Percentiles rank a stretch among this genome's conserved stretches.
These are phyloP conservation scores for Stenodema calcarata DNA, from an alignment of 2,888 invertebrate genomes.

Conservation along the genomic window DNA sequence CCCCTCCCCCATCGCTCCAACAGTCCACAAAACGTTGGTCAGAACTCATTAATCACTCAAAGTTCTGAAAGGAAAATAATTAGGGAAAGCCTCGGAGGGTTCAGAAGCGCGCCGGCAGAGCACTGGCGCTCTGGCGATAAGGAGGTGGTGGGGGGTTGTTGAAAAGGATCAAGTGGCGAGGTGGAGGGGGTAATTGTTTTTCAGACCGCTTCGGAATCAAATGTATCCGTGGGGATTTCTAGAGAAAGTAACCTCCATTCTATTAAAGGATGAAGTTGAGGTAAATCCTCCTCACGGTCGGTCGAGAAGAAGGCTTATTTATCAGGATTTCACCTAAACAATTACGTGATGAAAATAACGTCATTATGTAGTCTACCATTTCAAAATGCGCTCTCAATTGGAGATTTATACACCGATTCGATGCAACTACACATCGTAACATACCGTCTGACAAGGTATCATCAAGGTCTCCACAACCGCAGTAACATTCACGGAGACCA, in stretches of 20 bases:
- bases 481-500: too few species aligned
- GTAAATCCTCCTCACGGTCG: too few species aligned
- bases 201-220: slow-evolving; percentile 21
- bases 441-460: too few species aligned
- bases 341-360: too few species aligned
- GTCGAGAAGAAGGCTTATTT: too few species aligned
- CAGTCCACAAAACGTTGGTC: slow-evolving; percentile 21
- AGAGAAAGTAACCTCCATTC: slow-evolving; percentile 12
- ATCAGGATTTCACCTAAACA: too few species aligned
- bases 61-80: slow-evolving; percentile 44
- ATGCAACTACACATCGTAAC: too few species aligned
- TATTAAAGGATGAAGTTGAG: background rate
- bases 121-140: background rate
- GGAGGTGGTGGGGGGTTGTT: background rate
- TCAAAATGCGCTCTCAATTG: too few species aligned
- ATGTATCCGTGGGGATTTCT: slow-evolving; percentile 10
- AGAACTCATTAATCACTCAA: slow-evolving; percentile 43
- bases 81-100: background rate
- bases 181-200: slow-evolving; percentile 10
- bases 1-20: background rate
- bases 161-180: background rate
- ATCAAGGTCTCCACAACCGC: too few species aligned
- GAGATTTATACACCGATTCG: too few species aligned
- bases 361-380: too few species aligned
- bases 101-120: background rate